Evolutionary conservation across 2,888 invertebrate genomes (phyloP).

Genomic region (Gibbula magus): DNA sequence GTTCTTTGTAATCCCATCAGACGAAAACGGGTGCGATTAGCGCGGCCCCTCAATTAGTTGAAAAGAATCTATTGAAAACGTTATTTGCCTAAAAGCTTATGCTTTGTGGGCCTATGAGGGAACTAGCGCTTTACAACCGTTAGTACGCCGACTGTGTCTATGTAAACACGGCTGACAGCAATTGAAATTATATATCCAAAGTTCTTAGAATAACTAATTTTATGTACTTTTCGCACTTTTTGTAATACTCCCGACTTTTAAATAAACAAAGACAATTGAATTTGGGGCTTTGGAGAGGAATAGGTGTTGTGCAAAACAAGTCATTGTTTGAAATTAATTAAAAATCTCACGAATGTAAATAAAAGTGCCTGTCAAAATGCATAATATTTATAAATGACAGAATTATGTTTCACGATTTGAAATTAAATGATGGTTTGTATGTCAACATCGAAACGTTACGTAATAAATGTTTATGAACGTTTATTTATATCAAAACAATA

Average conservation of each 20-base stretch:
- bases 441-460: no score
- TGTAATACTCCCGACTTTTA: constrained; percentile 6
- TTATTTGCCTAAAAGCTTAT: constrained; percentile 34
- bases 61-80: constrained; percentile 27
- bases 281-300: not conserved
- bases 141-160: constrained; percentile 11
- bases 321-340: not conserved
- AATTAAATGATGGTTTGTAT: no score
- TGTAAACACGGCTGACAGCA: constrained; percentile 13
- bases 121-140: constrained; percentile 22
- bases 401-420: not conserved
- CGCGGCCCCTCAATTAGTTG: constrained; percentile 28
- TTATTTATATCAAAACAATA: no score
- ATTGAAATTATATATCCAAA: not conserved
- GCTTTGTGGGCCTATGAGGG: constrained; percentile 25
- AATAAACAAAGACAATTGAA: not conserved
- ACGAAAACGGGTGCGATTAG: constrained; percentile 30
- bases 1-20: constrained; percentile 31
- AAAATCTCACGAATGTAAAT: not conserved
- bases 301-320: no score
- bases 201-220: constrained; percentile 15
- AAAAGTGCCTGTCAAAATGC: not conserved
- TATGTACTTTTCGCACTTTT: not conserved
- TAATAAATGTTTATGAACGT: no score
- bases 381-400: constrained; percentile 12